Evolutionary conservation across 53 echinoderm and acorn worm species (phyloP).

Genomic region (Echinarachnius parma): DNA sequence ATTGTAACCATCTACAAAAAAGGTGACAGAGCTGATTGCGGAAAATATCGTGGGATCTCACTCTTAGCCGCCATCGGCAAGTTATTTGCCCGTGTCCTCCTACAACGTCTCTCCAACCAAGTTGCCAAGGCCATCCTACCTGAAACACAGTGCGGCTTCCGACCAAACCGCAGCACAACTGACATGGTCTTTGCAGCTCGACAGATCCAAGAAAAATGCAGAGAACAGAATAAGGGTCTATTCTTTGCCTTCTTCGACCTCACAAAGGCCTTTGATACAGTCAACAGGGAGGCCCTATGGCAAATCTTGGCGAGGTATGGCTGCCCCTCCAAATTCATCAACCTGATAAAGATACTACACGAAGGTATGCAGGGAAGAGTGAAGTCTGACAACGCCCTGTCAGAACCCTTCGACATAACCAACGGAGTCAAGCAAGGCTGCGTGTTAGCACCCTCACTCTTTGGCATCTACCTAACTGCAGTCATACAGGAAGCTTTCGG

Average conservation of each 20-base stretch:
- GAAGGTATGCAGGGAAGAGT: constrained; percentile 9
- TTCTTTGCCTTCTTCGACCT: constrained; percentile 6
- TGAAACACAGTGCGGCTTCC: constrained; percentile 3
- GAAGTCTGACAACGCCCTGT: neutral
- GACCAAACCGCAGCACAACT: neutral
- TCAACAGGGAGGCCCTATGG: neutral
- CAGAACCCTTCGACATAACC: neutral
- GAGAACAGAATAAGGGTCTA: constrained; percentile 18
- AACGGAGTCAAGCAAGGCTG: constrained; percentile 12
- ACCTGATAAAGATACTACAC: neutral
- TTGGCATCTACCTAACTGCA: neutral
- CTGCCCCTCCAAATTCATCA: neutral
- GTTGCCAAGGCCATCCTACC: too few relatives aligned
- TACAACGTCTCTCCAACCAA: too few relatives aligned
- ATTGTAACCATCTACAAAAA: too few relatives aligned
- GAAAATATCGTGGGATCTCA: neutral
- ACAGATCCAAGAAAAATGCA: constrained; percentile 31
- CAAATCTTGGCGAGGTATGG: constrained; percentile 2
- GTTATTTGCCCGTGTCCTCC: too few relatives aligned
- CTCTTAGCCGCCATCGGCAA: too few relatives aligned
- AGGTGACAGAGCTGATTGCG: neutral
- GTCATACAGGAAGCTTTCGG: too few relatives aligned
- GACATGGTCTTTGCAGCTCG: constrained; percentile 2
- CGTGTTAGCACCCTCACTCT: neutral
- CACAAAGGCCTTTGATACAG: constrained; percentile 2